Percentiles rank a stretch among this genome's conserved stretches.
These are phyloP conservation scores for Agriopis aurantiaria DNA, from an alignment of 2,888 invertebrate species.

Conservation along the genomic window DNA sequence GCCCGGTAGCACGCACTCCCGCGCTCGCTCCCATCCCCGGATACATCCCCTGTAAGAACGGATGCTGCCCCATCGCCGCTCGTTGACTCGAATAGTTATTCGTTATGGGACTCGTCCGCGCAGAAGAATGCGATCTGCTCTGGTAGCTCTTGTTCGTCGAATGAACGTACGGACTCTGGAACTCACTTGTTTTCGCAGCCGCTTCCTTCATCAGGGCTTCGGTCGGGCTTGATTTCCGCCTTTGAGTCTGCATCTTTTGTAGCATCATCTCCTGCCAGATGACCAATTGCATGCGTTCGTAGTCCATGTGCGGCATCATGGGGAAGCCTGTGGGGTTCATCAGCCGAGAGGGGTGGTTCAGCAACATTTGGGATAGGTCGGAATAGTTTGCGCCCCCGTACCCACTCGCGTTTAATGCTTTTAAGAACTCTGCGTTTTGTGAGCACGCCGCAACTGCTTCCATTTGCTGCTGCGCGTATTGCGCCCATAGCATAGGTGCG, in stretches of 20 bases:
- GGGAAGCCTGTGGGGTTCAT: slow-evolving; percentile 77
- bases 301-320: slow-evolving; percentile 79
- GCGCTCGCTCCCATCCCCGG: slow-evolving; percentile 73
- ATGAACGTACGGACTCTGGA: slow-evolving; percentile 78
- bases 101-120: slow-evolving; percentile 82
- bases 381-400: slow-evolving; percentile 80
- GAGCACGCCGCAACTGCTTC: slow-evolving; percentile 87
- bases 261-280: slow-evolving; percentile 90
- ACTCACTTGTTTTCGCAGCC: slow-evolving; percentile 71
- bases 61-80: slow-evolving; percentile 57
- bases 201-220: slow-evolving; percentile 72
- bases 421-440: slow-evolving; percentile 86
- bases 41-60: slow-evolving; percentile 75
- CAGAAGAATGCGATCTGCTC: slow-evolving; percentile 74
- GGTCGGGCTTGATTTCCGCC: slow-evolving; percentile 64
- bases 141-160: slow-evolving; percentile 77
- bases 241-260: slow-evolving; percentile 55
- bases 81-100: slow-evolving; percentile 75
- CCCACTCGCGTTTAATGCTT: slow-evolving; percentile 84
- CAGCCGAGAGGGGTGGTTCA: slow-evolving; percentile 72
- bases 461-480: slow-evolving; percentile 84
- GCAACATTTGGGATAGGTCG: slow-evolving; percentile 83
- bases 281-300: slow-evolving; percentile 86
- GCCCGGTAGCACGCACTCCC: slow-evolving; percentile 66
- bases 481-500: slow-evolving; percentile 91